phyloP scores from a whole-genome alignment of 2,113 vertebrate genomes.

The cat (Felis catus) region DNA sequence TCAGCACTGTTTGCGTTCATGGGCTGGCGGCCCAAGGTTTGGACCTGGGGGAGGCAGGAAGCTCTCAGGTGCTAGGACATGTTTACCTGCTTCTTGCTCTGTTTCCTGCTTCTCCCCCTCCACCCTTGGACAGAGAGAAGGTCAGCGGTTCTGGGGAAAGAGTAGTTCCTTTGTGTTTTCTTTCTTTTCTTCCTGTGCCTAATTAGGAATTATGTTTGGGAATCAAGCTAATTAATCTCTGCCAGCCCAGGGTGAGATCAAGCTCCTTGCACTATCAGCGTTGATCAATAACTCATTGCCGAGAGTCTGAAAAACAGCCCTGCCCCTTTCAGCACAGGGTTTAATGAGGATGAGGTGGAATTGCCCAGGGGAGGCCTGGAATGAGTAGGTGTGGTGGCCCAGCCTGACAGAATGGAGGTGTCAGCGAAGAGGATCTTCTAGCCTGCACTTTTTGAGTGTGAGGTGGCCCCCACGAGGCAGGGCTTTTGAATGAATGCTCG shows the following conservation, averaged over 20 bases:
- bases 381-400: neutral
- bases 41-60: neutral
- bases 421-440: neutral
- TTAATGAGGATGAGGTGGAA: conserved; percentile 13
- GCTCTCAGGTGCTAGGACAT: neutral
- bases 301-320: neutral
- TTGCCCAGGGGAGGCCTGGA: neutral
- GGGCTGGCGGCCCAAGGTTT: neutral
- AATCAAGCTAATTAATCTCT: conserved; percentile 74
- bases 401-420: neutral
- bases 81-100: conserved; percentile 17
- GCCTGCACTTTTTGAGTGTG: neutral
- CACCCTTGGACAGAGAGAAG: conserved; percentile 26
- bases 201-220: conserved; percentile 73
- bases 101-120: conserved; percentile 36
- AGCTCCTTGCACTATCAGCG: conserved; percentile 8
- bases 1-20: neutral
- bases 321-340: neutral
- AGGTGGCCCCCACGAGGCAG: neutral
- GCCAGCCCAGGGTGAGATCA: conserved; percentile 34
- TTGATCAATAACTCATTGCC: conserved; percentile 61
- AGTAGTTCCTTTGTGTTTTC: conserved; percentile 69
- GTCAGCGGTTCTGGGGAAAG: conserved; percentile 9
- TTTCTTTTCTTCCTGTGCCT: conserved; percentile 70
- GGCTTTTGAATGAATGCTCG: neutral